Base-by-base conservation (phyloP, 2,113 vertebrate genomes). In the Psittacula cyanocephala region DNA sequence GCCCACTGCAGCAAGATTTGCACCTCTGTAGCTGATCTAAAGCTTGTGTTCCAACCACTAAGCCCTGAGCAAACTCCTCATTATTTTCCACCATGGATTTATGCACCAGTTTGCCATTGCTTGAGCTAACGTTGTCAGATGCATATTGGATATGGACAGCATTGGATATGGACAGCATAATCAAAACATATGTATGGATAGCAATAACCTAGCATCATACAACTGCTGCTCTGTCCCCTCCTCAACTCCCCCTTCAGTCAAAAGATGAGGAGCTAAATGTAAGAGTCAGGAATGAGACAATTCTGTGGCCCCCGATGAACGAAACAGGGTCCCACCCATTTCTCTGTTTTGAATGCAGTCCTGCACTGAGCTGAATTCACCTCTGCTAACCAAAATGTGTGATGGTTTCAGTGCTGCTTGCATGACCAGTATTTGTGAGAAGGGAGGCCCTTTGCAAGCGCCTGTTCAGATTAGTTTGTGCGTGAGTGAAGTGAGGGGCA, bases 111-210 rank as follows among this genome's bases (percentile, higher is more conserved):
- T 88, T 84, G 52, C 64, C 25, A 41, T 64, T 37, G 16, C 29
- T 70, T 64, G 23, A 44, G 39, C 17, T 65, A 27, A 44, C 0
- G 0, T 76, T 71, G 29, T 39, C 17, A 13, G 31, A 41, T 27
- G 7, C 11, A 2, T 31, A 7, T n/a, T 59, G 33, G 57, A n/a
- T 59, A 59, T n/a, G 20, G 33, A 52, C 65, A 46, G 44, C 44
- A 46, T 46, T 46, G 44, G 44, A 46, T 46, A 46, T 46, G 46
- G 46, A 46, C 46, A 20, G 46, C 20, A 47, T 47, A 49, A 35
- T 55, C 39, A 33, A 0, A 1, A 29, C 17, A 22, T 5, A 1
- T 12, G 6, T 7, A 8, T 8, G 10, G 24, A 60, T 50, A 59
- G 20, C n/a, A 69, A 7, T 53, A 49, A 46, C n/a, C 47, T 74